Conservation (phyloP, 2,888 invertebrate genomes). For the Alviniconcha strummeri region DNA sequence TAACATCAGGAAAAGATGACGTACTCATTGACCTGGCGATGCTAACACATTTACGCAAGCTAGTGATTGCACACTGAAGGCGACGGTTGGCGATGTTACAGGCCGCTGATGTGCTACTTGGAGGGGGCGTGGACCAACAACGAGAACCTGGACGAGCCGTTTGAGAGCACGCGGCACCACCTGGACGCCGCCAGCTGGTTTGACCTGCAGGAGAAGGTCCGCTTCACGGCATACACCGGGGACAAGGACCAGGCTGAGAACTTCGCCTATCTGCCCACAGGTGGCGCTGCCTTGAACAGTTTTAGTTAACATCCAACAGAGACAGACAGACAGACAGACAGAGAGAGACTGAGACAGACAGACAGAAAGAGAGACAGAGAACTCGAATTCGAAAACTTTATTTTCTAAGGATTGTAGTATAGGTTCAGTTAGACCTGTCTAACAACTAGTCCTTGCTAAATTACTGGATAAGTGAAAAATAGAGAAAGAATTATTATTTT, state of each 20-base stretch:
- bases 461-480: no score
- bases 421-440: no score
- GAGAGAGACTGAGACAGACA: neutral
- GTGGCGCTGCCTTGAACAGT: neutral
- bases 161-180: conserved; percentile 59
- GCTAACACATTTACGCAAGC: no score
- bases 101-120: conserved; percentile 62
- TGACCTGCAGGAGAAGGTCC: conserved; percentile 47
- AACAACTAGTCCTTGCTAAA: no score
- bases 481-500: no score
- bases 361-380: neutral
- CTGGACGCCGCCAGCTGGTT: conserved; percentile 59
- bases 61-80: no score
- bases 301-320: neutral
- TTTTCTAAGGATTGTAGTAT: no score
- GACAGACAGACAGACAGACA: neutral
- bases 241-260: conserved; percentile 56
- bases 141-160: conserved; percentile 48
- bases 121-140: conserved; percentile 63
- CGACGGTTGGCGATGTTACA: conserved; percentile 36
- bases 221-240: neutral
- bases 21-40: no score
- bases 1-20: no score
- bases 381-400: no score
- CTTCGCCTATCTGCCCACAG: conserved; percentile 58